A percentile compares a stretch with the other conserved stretches of the same genome.
These are phyloP conservation scores for Myoxocephalus aenaeus DNA, from an alignment of 2,797 vertebrate species.

Conservation along the genomic window DNA sequence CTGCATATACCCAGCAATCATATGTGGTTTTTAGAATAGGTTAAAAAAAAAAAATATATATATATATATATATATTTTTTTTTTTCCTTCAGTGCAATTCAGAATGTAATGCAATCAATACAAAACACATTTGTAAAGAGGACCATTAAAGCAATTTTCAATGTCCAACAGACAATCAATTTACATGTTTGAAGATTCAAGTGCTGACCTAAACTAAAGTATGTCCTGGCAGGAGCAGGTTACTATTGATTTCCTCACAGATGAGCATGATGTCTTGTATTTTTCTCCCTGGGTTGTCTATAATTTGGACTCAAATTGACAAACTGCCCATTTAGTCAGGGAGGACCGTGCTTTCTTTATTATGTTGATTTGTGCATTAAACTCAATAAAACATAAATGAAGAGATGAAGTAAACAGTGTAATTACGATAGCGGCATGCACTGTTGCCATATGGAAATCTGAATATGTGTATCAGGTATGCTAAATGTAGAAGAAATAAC, in stretches of 20 bases:
- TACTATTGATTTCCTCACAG: constrained; percentile 84
- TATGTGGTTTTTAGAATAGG: constrained; percentile 72
- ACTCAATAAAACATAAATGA: constrained; percentile 65
- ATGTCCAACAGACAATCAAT: constrained; percentile 85
- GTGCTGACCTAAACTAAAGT: constrained; percentile 87
- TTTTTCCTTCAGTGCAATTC: constrained; percentile 74
- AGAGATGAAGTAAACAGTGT: constrained; percentile 49
- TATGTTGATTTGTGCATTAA: constrained; percentile 67
- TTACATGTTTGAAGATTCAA: constrained; percentile 86
- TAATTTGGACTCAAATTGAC: constrained; percentile 76
- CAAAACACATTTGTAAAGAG: constrained; percentile 87
- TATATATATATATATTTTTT: too few species aligned
- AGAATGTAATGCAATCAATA: constrained; percentile 86
- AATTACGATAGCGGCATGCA: constrained; percentile 13
- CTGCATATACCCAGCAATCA: constrained; percentile 24
- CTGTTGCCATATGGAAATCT: background rate
- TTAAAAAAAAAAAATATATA: background rate
- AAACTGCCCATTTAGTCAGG: constrained; percentile 71
- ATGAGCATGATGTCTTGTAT: constrained; percentile 81
- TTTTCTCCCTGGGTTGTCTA: constrained; percentile 62
- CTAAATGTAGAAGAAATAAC: background rate
- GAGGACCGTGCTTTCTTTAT: constrained; percentile 58
- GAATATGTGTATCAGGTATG: background rate
- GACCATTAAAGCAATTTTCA: constrained; percentile 85
- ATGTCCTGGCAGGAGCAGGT: constrained; percentile 80